Evolutionary conservation across 2,797 vertebrate species (phyloP).

Genomic region (Lophura swinhoii): DNA sequence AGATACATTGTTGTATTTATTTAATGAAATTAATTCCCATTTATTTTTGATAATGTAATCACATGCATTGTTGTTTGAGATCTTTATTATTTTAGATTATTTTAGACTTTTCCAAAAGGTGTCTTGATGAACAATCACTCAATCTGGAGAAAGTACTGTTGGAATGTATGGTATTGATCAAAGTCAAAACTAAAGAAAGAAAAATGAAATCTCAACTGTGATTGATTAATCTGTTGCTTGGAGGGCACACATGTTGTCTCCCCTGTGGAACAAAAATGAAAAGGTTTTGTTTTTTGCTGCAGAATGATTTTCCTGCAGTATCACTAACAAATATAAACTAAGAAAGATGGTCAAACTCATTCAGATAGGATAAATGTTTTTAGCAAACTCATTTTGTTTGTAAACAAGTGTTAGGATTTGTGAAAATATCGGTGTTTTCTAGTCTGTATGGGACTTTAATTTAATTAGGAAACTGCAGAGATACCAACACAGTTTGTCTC

Average conservation of each 20-base stretch:
- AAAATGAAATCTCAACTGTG: slow-evolving; percentile 30
- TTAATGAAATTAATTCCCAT: not conserved
- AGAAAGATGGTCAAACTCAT: not conserved
- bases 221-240: not conserved
- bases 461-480: not conserved
- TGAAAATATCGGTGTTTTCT: not conserved
- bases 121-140: slow-evolving; percentile 24
- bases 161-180: slow-evolving; percentile 50
- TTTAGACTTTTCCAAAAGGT: not conserved
- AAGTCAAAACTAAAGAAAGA: slow-evolving; percentile 40
- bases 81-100: not conserved
- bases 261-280: not conserved
- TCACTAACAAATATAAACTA: not conserved
- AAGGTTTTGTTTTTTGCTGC: not conserved
- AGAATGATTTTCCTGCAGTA: not conserved
- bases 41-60: not conserved
- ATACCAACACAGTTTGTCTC: not conserved
- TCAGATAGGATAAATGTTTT: not conserved
- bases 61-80: not conserved
- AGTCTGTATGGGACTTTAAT: not conserved
- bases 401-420: not conserved
- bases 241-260: not conserved
- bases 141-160: not conserved
- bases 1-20: not conserved
- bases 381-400: not conserved